Evolutionary conservation across 2,113 vertebrate species (phyloP).

Genomic region (Dissostichus mawsoni): DNA sequence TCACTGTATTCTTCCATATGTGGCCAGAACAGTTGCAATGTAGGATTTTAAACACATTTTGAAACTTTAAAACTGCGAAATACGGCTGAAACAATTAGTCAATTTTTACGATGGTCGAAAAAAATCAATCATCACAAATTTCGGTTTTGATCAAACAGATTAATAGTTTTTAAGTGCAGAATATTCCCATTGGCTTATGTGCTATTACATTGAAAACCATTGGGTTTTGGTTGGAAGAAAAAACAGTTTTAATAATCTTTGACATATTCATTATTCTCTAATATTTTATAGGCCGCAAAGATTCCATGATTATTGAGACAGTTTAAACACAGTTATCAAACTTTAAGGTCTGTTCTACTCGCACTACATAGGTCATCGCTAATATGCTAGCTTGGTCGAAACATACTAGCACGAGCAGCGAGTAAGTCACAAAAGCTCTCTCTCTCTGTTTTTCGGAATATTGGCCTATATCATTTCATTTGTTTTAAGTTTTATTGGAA

Average conservation of each 20-base stretch:
- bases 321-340: too few relatives aligned
- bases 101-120: background rate
- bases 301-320: background rate
- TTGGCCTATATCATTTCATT: too few relatives aligned
- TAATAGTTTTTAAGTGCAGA: background rate
- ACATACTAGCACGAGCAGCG: background rate
- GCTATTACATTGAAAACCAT: background rate
- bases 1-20: background rate
- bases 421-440: background rate
- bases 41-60: background rate
- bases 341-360: too few relatives aligned
- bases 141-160: too few relatives aligned
- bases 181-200: background rate
- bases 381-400: background rate
- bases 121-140: background rate
- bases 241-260: background rate
- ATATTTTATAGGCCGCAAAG: background rate
- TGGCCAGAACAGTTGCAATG: background rate
- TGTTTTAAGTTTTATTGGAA: background rate
- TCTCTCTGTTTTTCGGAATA: background rate
- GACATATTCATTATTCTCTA: background rate
- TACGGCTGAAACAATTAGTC: background rate
- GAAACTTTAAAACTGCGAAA: background rate
- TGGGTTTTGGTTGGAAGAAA: background rate
- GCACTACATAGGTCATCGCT: background rate